Evolutionary conservation across 2,797 vertebrate species (phyloP).

Genomic region (Xerus rutilus): DNA sequence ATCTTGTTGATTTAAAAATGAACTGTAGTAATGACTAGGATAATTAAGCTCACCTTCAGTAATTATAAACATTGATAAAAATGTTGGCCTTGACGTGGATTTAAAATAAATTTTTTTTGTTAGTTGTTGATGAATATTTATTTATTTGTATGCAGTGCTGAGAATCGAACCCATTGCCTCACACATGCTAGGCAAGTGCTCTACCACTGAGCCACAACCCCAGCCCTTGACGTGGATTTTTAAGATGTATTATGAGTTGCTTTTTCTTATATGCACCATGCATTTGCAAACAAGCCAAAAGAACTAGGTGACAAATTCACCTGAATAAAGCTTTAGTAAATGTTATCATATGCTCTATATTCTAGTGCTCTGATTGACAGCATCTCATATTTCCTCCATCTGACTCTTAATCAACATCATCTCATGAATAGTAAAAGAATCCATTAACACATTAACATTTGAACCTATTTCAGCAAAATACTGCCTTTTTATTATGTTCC

Average conservation of each 20-base stretch:
- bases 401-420: background rate
- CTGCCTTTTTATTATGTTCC: background rate
- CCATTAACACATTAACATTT: background rate
- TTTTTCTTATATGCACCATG: background rate
- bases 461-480: background rate
- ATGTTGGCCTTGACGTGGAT: background rate
- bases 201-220: too few species aligned
- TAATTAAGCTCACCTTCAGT: background rate
- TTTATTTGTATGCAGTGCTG: too few species aligned
- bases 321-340: background rate
- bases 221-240: background rate
- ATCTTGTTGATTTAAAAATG: background rate
- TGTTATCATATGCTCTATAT: background rate
- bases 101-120: background rate
- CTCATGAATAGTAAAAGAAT: constrained; percentile 13
- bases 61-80: background rate
- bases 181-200: too few species aligned
- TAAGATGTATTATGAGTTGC: background rate
- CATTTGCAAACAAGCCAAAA: background rate
- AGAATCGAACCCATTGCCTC: too few species aligned
- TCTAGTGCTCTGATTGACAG: background rate
- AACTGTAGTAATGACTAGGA: background rate
- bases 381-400: background rate
- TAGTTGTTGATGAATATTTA: too few species aligned
- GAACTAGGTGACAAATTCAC: background rate